Percentiles rank a stretch among this genome's conserved stretches.
phyloP scores from a whole-genome alignment of 2,888 invertebrate species.

The Heliconius charithonia region DNA sequence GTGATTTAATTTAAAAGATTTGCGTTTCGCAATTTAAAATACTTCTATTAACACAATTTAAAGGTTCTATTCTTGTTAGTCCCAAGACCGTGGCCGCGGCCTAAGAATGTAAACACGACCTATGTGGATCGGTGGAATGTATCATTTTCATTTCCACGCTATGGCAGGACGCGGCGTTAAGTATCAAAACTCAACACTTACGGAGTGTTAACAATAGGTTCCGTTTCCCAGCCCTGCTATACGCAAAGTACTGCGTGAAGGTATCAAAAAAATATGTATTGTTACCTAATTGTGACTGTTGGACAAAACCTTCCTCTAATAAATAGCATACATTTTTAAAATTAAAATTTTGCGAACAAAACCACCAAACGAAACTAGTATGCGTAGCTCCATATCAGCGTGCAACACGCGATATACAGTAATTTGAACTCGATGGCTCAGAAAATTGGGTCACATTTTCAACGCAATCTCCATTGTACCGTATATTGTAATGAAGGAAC shows the following conservation, averaged over 20 bases:
- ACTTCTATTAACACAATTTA: background rate
- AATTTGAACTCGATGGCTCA: constrained; percentile 46
- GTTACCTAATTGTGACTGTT: background rate
- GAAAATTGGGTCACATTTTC: constrained; percentile 45
- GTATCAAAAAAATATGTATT: background rate
- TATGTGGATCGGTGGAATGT: no score
- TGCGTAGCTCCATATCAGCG: constrained; percentile 23
- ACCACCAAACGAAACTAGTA: background rate
- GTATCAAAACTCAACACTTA: background rate
- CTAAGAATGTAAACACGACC: no score
- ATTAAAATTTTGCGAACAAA: background rate
- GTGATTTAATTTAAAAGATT: background rate
- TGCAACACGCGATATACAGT: constrained; percentile 32
- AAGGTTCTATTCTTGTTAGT: no score
- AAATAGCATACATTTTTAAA: background rate
- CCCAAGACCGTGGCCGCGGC: no score
- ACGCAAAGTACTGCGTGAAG: background rate
- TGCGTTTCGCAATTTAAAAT: background rate
- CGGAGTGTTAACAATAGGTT: background rate
- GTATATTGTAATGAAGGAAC: constrained; percentile 18
- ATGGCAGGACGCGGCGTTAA: no score
- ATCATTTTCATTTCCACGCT: no score
- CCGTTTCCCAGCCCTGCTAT: background rate
- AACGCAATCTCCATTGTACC: constrained; percentile 31
- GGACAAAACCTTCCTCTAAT: background rate